phyloP scores from a whole-genome alignment of 2,888 invertebrate species.

The Harpagoxenus sublaevis region DNA sequence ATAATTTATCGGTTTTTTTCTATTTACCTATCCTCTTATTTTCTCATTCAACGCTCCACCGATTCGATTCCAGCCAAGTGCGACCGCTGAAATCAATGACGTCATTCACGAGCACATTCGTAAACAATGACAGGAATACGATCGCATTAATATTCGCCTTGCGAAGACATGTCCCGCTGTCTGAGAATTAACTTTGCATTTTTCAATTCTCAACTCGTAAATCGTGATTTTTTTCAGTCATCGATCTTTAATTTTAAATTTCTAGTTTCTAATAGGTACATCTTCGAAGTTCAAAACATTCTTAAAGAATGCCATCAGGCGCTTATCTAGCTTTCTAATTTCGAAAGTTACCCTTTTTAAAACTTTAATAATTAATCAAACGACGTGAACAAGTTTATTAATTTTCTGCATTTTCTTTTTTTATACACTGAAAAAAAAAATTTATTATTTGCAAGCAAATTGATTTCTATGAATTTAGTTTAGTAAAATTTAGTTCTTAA shows the following conservation, averaged over 20 bases:
- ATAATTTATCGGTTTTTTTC: constrained; percentile 5
- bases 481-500: too few relatives aligned
- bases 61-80: not conserved
- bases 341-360: not conserved
- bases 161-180: not conserved
- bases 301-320: not conserved
- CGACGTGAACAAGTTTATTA: not conserved
- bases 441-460: too few relatives aligned
- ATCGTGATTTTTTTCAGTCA: not conserved
- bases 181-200: not conserved
- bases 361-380: not conserved
- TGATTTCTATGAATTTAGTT: too few relatives aligned
- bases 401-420: not conserved
- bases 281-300: not conserved
- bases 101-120: constrained; percentile 6
- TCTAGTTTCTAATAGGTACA: not conserved
- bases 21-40: not conserved
- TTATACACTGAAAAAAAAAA: too few relatives aligned
- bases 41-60: not conserved
- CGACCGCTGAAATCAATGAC: not conserved
- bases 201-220: not conserved
- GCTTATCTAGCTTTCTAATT: not conserved
- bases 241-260: not conserved
- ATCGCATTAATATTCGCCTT: constrained; percentile 22
- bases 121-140: constrained; percentile 41